Percentiles rank a stretch among this genome's conserved stretches.
Conservation (phyloP, 2,888 invertebrate species). For the Coleophora flavipennella region DNA sequence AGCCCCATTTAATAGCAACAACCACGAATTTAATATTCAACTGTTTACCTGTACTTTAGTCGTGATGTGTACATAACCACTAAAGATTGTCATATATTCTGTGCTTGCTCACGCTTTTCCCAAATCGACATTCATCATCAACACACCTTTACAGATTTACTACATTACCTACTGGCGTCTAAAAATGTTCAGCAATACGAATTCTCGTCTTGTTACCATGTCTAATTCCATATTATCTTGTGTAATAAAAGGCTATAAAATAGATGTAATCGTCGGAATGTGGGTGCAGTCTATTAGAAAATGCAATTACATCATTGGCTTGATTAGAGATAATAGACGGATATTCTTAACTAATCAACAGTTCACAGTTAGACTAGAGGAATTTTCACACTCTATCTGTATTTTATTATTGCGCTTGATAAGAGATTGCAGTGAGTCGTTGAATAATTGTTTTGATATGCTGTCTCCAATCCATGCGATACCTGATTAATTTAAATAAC, state of each 20-base stretch:
- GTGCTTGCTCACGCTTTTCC: neutral
- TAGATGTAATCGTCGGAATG: conserved; percentile 5
- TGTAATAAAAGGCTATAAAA: conserved; percentile 5
- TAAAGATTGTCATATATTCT: neutral
- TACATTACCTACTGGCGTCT: neutral
- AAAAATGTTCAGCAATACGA: neutral
- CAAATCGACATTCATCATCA: no score
- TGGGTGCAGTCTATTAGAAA: conserved; percentile 17
- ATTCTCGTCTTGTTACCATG: neutral
- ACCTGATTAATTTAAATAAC: no score
- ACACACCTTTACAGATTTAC: no score
- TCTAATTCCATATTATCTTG: conserved; percentile 1
- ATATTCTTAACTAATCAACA: conserved; percentile 23
- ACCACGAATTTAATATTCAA: no score
- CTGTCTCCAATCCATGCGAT: no score
- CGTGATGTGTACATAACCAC: neutral
- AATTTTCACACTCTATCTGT: conserved; percentile 17
- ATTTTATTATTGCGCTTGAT: conserved; percentile 1
- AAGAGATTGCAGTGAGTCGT: no score
- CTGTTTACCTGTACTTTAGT: neutral
- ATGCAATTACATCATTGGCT: conserved; percentile 23
- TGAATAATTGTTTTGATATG: no score
- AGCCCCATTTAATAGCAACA: no score
- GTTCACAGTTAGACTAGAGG: conserved; percentile 14
- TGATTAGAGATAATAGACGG: conserved; percentile 29